Conservation (phyloP, 1,140 invertebrate genomes). For the Conus betulinus region DNA sequence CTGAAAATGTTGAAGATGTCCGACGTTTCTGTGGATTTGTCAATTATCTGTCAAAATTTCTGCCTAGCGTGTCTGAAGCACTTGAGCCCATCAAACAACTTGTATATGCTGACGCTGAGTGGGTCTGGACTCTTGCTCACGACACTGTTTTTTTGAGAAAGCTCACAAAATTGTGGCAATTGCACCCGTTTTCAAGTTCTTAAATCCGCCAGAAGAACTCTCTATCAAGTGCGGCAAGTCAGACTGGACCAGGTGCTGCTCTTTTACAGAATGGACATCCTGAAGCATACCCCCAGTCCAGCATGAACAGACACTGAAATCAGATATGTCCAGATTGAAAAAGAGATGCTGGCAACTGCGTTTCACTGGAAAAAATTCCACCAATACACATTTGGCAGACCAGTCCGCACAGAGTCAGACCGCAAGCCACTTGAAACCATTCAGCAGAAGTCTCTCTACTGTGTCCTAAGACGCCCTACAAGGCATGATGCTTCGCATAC, state of each 20-base stretch:
- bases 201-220: not conserved
- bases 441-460: not conserved
- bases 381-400: conserved; percentile 22
- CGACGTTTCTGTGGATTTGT: conserved; percentile 6
- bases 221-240: not conserved
- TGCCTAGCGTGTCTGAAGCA: conserved; percentile 18
- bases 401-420: too few relatives aligned
- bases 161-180: not conserved
- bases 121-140: not conserved
- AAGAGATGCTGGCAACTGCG: conserved; percentile 76
- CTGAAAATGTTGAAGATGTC: conserved; percentile 23
- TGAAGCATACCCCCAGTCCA: conserved; percentile 74
- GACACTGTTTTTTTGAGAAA: not conserved
- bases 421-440: not conserved
- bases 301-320: conserved; percentile 63
- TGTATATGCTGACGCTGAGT: not conserved
- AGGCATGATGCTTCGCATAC: conserved; percentile 13
- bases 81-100: not conserved
- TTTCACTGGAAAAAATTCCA: conserved; percentile 73
- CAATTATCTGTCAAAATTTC: conserved; percentile 27
- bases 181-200: conserved; percentile 22
- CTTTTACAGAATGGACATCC: not conserved
- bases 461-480: not conserved
- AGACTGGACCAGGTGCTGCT: not conserved
- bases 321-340: conserved; percentile 76